Percentiles rank a stretch among this genome's conserved stretches.
phyloP scores from a whole-genome alignment of 2,888 invertebrate species.

The Heliconius charithonia region DNA sequence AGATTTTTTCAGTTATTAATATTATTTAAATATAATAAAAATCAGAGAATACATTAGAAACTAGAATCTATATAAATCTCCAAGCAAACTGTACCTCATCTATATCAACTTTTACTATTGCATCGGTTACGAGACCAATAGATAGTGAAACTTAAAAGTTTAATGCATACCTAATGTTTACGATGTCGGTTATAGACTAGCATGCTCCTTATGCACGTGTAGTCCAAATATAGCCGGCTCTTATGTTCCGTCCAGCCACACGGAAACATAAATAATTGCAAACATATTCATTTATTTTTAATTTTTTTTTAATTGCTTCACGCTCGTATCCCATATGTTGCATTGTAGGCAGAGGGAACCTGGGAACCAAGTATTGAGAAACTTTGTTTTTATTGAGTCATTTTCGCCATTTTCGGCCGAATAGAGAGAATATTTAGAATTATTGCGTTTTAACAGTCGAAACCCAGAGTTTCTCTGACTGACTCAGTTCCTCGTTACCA shows the following conservation, averaged over 20 bases:
- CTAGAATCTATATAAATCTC: neutral
- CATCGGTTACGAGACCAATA: conserved; percentile 4
- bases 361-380: neutral
- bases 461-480: no score
- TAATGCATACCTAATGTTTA: conserved; percentile 36
- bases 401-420: neutral
- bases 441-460: no score
- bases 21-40: neutral
- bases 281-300: conserved; percentile 8
- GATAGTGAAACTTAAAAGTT: conserved; percentile 21
- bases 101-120: neutral
- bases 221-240: conserved; percentile 38
- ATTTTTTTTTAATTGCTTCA: neutral
- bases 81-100: neutral
- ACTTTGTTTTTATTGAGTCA: neutral
- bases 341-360: neutral
- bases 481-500: no score
- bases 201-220: conserved; percentile 38
- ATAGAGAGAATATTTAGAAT: no score
- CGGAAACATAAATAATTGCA: conserved; percentile 31
- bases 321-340: neutral
- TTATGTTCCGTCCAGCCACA: conserved; percentile 20
- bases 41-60: no score
- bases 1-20: no score
- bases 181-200: conserved; percentile 28